Evolutionary conservation across 2,797 vertebrate genomes (phyloP), one percentile per base, ranked within the genome.

Genomic region (Sebastes flavidus): DNA sequence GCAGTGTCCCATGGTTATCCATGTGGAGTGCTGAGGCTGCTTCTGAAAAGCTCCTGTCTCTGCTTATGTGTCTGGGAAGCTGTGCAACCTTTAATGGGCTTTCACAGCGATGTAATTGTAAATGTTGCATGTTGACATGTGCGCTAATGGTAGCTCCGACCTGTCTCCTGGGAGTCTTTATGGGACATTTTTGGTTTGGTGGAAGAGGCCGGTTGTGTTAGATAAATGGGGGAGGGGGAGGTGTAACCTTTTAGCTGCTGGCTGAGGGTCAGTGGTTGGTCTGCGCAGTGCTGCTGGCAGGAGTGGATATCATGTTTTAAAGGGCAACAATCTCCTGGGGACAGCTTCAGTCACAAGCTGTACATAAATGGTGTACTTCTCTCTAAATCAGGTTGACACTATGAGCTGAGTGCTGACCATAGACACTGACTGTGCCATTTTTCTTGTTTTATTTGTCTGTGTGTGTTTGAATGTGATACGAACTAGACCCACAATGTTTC

Each of bases 121-220:
- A 92, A 92, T 93, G 91, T 89, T 93, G 91, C 90, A 92, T 93
- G 91, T 90, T 87, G 91, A 93, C 91, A 90, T 92, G 87, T 89
- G 85, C 36, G 65, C 89, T 94, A 92, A 94, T 92, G 92, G 93
- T 38, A 75, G 85, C 78, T 73, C 24, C 0, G 36, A 78, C 70
- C 69, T 38, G 74, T 86, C 90, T 78, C 88, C 38, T 42, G 81
- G 89, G 88, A 88, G 75, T 77, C 83, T 72, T 89, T 77, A 55
- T 72, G 78, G 83, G 82, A 73, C 62, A 22, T 74, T 86, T 84
- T 81, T 73, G 73, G 77, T 72, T 14, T 61, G 78, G 54, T 83
- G 70, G 82, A 78, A 65, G 78, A 77, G 63, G 82, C 68, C 83
- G 83, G 29, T 79, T 65, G 86, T 81, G 84, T 85, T 29, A 82